A percentile compares a stretch with the other conserved stretches of the same genome.
phyloP scores from a whole-genome alignment of 1,140 invertebrate genomes.

The Mylabris phalerata region DNA sequence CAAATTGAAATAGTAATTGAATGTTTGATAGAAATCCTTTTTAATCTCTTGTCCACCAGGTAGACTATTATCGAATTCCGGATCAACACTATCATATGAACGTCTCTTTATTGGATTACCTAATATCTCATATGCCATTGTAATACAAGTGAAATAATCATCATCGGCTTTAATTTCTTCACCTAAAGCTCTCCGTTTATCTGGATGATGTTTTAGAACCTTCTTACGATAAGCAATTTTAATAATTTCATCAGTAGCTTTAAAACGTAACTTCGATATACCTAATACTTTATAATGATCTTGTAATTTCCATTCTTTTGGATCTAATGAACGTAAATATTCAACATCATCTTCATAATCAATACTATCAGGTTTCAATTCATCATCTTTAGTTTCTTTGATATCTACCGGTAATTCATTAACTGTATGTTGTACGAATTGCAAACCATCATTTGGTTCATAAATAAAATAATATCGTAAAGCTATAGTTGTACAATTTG shows the following conservation, averaged over 20 bases:
- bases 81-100: slow-evolving; percentile 95
- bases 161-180: slow-evolving; percentile 78
- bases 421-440: slow-evolving; percentile 33
- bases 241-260: slow-evolving; percentile 85
- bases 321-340: slow-evolving; percentile 83
- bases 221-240: slow-evolving; percentile 87
- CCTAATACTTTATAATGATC: slow-evolving; percentile 95
- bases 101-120: slow-evolving; percentile 74
- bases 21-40: slow-evolving; percentile 77
- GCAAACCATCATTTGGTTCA: slow-evolving; percentile 26
- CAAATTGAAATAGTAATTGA: slow-evolving; percentile 70
- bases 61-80: slow-evolving; percentile 83
- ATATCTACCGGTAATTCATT: slow-evolving; percentile 29
- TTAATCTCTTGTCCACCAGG: slow-evolving; percentile 71
- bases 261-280: slow-evolving; percentile 63
- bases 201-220: slow-evolving; percentile 94
- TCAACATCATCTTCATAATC: slow-evolving; percentile 74
- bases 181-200: slow-evolving; percentile 86
- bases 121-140: slow-evolving; percentile 91
- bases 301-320: slow-evolving; percentile 96
- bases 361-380: slow-evolving; percentile 53
- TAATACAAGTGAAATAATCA: slow-evolving; percentile 98
- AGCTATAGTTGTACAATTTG: slow-evolving; percentile 31
- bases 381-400: slow-evolving; percentile 33
- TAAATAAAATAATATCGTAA: slow-evolving; percentile 37